phyloP scores from a whole-genome alignment of 2,797 vertebrate species.

The Selene dorsalis region DNA sequence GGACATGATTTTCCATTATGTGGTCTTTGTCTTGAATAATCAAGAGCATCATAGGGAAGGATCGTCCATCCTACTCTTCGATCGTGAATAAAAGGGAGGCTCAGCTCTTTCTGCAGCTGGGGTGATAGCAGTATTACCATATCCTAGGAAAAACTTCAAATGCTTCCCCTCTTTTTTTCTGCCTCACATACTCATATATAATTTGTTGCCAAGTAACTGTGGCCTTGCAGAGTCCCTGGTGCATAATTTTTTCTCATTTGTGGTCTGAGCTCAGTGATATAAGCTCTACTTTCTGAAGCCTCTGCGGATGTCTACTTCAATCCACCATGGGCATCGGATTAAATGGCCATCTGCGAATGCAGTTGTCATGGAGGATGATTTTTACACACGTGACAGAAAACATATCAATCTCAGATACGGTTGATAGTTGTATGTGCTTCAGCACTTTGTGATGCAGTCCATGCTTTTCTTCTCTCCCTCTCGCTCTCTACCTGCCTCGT shows the following conservation, averaged over 20 bases:
- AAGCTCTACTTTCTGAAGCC: conserved; percentile 17
- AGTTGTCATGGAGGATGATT: background rate
- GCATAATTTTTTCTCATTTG: conserved; percentile 46
- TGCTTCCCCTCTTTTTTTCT: conserved; percentile 2
- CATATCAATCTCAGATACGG: background rate
- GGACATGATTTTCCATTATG: background rate
- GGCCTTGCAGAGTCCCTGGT: conserved; percentile 30
- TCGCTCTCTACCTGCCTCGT: background rate
- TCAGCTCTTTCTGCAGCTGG: conserved; percentile 37
- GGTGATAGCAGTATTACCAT: conserved; percentile 39
- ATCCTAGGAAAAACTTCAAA: conserved; percentile 40
- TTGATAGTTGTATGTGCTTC: background rate
- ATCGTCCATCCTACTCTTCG: background rate
- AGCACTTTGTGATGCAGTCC: background rate
- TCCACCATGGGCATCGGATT: conserved; percentile 4
- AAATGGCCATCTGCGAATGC: background rate
- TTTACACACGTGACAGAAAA: background rate
- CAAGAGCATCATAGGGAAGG: conserved; percentile 9
- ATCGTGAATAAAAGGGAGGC: conserved; percentile 22
- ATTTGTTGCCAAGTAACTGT: conserved; percentile 54
- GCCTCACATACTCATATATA: conserved; percentile 5
- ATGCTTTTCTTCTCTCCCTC: background rate
- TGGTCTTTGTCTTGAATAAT: background rate
- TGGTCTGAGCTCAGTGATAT: conserved; percentile 17
- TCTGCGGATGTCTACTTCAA: background rate